Percentiles rank a stretch among this genome's conserved stretches.
Evolutionary conservation across 1,140 invertebrate species (phyloP).

Genomic region (Drosophila arizonae): DNA sequence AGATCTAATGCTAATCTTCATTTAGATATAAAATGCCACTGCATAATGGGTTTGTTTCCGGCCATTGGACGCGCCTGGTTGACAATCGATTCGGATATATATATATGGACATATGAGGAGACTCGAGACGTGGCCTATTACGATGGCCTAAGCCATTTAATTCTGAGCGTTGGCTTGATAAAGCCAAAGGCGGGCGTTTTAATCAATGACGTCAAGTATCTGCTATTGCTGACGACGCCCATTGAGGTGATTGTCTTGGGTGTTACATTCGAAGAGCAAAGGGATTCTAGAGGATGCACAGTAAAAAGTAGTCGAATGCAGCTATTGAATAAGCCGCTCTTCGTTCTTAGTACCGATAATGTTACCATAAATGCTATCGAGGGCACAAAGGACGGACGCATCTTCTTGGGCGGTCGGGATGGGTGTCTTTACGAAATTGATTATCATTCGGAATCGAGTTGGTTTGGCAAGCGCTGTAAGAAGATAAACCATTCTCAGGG

Average conservation of each 20-base stretch:
- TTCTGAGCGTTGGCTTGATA: conserved; percentile 93
- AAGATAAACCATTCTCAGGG: conserved; percentile 97
- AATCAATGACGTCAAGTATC: conserved; percentile 95
- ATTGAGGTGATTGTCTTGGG: conserved; percentile 94
- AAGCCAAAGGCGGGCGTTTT: conserved; percentile 94
- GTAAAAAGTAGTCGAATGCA: conserved; percentile 90
- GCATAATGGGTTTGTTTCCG: conserved; percentile 97
- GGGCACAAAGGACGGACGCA: conserved; percentile 92
- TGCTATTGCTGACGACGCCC: conserved; percentile 95
- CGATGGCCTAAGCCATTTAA: conserved; percentile 95
- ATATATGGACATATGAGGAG: conserved; percentile 95
- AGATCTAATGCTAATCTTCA: neutral
- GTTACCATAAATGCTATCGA: conserved; percentile 92
- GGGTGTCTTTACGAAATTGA: conserved; percentile 97
- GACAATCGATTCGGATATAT: conserved; percentile 98
- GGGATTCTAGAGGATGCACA: conserved; percentile 16
- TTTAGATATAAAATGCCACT: conserved; percentile 95
- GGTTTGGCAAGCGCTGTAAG: conserved; percentile 97
- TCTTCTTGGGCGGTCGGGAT: conserved; percentile 97
- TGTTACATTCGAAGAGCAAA: conserved; percentile 70
- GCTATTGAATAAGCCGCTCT: conserved; percentile 96
- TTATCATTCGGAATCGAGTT: conserved; percentile 95
- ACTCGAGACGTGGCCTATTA: conserved; percentile 95
- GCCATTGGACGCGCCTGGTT: conserved; percentile 98
- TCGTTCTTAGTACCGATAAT: conserved; percentile 96